A percentile compares a stretch with the other conserved stretches of the same genome.
Evolutionary conservation across 2,888 invertebrate species (phyloP).

Genomic region (Tineola bisselliella): DNA sequence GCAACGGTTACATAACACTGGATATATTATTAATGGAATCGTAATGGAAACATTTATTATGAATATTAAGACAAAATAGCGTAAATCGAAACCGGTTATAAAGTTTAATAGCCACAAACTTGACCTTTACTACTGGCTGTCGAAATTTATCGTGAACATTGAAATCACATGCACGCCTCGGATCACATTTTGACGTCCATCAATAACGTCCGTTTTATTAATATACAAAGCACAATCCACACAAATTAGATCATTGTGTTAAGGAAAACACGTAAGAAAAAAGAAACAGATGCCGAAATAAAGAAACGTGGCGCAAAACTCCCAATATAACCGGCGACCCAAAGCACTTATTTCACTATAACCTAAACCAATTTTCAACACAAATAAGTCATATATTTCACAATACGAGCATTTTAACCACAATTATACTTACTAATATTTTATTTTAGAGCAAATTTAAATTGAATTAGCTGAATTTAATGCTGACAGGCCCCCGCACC

Average conservation of each 20-base stretch:
- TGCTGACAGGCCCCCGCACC: conserved; percentile 34
- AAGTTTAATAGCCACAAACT: conserved; percentile 38
- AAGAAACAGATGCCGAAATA: not conserved
- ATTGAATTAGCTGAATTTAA: conserved; percentile 37
- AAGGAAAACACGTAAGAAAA: not conserved
- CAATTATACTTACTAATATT: conserved; percentile 1
- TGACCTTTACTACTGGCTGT: conserved; percentile 43
- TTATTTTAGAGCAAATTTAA: conserved; percentile 19
- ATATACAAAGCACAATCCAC: not conserved
- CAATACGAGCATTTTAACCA: not conserved
- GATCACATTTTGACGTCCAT: conserved; percentile 14
- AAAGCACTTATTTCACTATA: not conserved
- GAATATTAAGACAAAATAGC: not conserved
- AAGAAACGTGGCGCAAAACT: not conserved
- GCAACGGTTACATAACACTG: conserved; percentile 49
- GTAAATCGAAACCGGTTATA: not conserved
- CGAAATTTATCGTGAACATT: conserved; percentile 27
- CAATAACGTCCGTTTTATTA: not conserved
- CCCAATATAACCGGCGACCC: not conserved
- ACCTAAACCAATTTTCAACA: not conserved
- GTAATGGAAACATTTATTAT: not conserved
- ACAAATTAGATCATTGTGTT: not conserved
- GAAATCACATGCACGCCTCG: conserved; percentile 37
- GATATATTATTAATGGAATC: not conserved
- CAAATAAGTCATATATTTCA: not conserved